These are phyloP conservation scores for Emmelina monodactyla DNA, from an alignment of 2,888 invertebrate genomes.

Conservation along the genomic window DNA sequence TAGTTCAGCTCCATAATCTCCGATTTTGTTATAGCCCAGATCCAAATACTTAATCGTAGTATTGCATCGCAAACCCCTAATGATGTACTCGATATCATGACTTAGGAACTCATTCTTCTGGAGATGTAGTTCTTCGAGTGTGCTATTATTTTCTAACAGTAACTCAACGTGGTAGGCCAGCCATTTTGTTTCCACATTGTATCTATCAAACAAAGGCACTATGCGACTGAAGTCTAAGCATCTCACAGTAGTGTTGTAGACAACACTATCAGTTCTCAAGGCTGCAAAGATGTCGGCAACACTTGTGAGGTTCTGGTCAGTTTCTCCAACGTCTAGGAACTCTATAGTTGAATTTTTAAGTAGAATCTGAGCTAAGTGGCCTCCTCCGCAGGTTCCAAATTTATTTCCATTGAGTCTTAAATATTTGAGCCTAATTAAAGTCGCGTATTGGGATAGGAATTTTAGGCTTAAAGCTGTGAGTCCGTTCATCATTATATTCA, in stretches of 20 bases:
- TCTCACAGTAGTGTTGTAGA: constrained; percentile 33
- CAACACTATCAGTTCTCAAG: constrained; percentile 38
- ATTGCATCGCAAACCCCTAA: constrained; percentile 57
- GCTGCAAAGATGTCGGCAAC: constrained; percentile 60
- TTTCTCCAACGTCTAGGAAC: constrained; percentile 65
- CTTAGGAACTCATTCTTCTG: constrained; percentile 68
- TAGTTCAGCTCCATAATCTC: constrained; percentile 64
- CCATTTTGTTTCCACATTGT: constrained; percentile 50
- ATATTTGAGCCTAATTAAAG: constrained; percentile 46
- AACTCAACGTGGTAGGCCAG: constrained; percentile 57
- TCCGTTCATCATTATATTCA: constrained; percentile 67
- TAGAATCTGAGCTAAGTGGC: constrained; percentile 56
- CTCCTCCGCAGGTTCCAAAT: constrained; percentile 60
- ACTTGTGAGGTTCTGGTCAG: constrained; percentile 62
- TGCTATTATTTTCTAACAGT: constrained; percentile 37
- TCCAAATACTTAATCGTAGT: constrained; percentile 63
- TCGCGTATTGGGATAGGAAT: constrained; percentile 35
- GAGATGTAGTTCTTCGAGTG: constrained; percentile 61
- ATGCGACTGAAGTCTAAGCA: constrained; percentile 47
- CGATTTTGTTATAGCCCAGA: constrained; percentile 67
- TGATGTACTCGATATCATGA: constrained; percentile 66
- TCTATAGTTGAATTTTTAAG: constrained; percentile 46
- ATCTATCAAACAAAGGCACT: constrained; percentile 39
- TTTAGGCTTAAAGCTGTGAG: constrained; percentile 47
- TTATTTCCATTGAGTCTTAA: constrained; percentile 68